Evolutionary conservation across 2,888 invertebrate species (phyloP).

Genomic region (Xiphydria camelus): DNA sequence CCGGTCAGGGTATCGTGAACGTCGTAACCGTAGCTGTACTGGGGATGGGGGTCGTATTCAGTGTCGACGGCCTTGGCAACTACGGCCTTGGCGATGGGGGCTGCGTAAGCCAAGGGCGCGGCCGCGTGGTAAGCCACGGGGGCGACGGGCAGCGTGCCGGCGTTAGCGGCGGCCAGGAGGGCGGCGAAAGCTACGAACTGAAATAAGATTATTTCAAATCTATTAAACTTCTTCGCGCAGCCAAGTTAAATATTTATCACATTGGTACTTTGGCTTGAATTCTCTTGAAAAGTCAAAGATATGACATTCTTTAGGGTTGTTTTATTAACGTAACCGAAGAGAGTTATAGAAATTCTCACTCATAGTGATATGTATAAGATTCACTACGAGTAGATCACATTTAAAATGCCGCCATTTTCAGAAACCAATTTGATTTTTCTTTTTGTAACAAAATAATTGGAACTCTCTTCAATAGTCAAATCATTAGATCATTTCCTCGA

Average conservation of each 20-base stretch:
- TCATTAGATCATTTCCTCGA: too few relatives aligned
- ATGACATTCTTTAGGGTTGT: too few relatives aligned
- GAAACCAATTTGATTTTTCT: too few relatives aligned
- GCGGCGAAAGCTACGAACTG: conserved; percentile 58
- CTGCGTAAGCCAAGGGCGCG: conserved; percentile 59
- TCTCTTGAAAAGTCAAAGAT: too few relatives aligned
- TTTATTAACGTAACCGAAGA: too few relatives aligned
- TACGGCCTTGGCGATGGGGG: conserved; percentile 30
- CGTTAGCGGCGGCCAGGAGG: conserved; percentile 60
- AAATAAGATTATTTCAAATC: conserved; percentile 20
- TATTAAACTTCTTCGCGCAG: neutral
- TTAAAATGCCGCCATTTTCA: too few relatives aligned
- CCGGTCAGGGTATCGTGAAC: conserved; percentile 39
- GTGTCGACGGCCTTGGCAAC: conserved; percentile 36
- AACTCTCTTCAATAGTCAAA: too few relatives aligned
- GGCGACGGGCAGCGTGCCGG: conserved; percentile 56
- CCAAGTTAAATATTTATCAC: neutral
- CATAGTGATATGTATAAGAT: too few relatives aligned
- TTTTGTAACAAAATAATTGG: too few relatives aligned
- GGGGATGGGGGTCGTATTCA: conserved; percentile 41
- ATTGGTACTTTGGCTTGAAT: too few relatives aligned
- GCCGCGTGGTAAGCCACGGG: conserved; percentile 33
- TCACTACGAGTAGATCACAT: too few relatives aligned
- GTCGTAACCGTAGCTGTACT: conserved; percentile 37
- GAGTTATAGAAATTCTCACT: too few relatives aligned